These are phyloP conservation scores for Percopsis transmontana DNA, from an alignment of 2,113 vertebrate genomes.

Conservation along the genomic window DNA sequence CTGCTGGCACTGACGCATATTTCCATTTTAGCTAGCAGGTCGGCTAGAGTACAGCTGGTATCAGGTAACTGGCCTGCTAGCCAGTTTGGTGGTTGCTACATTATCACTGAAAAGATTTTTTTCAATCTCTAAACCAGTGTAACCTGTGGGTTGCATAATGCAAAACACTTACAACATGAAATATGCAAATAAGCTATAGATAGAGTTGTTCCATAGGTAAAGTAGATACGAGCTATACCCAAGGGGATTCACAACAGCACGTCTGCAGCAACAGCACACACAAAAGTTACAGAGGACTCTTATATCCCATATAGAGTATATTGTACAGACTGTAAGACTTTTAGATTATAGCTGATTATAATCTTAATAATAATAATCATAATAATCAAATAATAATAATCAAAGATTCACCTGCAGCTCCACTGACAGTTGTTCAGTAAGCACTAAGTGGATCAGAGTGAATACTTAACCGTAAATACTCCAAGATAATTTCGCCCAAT, in stretches of 20 bases:
- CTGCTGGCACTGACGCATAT: conserved; percentile 55
- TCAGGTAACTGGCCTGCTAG: conserved; percentile 25
- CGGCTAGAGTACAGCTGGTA: conserved; percentile 46
- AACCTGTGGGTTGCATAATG: too few relatives aligned
- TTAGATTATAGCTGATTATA: background rate
- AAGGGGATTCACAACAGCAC: background rate
- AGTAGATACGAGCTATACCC: conserved; percentile 1
- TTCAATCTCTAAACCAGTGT: too few relatives aligned
- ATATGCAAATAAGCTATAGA: too few relatives aligned
- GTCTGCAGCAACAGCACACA: background rate
- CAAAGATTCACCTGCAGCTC: conserved; percentile 35
- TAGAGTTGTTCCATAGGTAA: background rate
- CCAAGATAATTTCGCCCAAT: conserved; percentile 35
- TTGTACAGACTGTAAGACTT: too few relatives aligned
- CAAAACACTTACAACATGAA: too few relatives aligned
- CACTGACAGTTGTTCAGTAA: conserved; percentile 25
- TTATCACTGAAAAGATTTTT: too few relatives aligned
- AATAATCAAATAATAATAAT: conserved; percentile 6
- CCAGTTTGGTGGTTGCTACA: too few relatives aligned
- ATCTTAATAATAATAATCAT: conserved; percentile 9
- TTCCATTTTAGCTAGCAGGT: conserved; percentile 70
- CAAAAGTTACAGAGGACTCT: background rate
- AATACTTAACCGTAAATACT: conserved; percentile 42
- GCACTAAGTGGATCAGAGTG: conserved; percentile 46
- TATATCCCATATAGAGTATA: too few relatives aligned